Conservation (phyloP, 2,113 vertebrate genomes). For the Speoplatyrhinus poulsoni region DNA sequence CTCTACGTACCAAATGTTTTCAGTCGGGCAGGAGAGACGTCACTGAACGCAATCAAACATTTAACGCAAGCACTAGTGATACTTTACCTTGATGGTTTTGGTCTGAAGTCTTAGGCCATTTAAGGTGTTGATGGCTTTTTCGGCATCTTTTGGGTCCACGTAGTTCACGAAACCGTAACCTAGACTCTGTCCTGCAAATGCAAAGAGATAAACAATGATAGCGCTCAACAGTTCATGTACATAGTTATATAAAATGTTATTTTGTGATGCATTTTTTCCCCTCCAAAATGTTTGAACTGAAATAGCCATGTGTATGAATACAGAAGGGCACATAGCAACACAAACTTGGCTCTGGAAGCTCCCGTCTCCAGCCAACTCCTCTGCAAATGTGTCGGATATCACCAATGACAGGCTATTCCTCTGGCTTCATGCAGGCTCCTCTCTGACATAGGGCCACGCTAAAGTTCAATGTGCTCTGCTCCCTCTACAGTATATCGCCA, state of each 20-base stretch:
- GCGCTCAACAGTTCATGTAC: no score
- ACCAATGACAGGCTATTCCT: conserved; percentile 44
- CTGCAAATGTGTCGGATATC: conserved; percentile 43
- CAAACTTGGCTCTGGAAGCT: conserved; percentile 1
- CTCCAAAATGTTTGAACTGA: background rate
- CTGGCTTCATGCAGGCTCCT: conserved; percentile 47
- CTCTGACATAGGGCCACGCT: conserved; percentile 36
- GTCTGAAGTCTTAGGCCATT: conserved; percentile 98
- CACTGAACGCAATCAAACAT: background rate
- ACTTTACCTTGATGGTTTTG: conserved; percentile 97
- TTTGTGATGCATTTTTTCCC: background rate
- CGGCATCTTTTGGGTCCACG: conserved; percentile 94
- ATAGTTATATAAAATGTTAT: no score
- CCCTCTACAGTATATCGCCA: conserved; percentile 60
- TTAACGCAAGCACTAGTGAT: background rate
- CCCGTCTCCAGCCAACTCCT: conserved; percentile 8
- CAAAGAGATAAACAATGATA: conserved; percentile 6
- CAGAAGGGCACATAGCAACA: conserved; percentile 8
- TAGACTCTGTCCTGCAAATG: conserved; percentile 89
- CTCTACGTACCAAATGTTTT: conserved; percentile 9
- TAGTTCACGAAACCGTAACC: conserved; percentile 99
- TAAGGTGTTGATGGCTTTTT: conserved; percentile 97
- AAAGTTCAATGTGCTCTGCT: conserved; percentile 43
- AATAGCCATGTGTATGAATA: background rate
- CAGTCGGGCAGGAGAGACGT: background rate